Evolutionary conservation across 2,797 vertebrate genomes (phyloP).

Genomic region (Argentina silus): DNA sequence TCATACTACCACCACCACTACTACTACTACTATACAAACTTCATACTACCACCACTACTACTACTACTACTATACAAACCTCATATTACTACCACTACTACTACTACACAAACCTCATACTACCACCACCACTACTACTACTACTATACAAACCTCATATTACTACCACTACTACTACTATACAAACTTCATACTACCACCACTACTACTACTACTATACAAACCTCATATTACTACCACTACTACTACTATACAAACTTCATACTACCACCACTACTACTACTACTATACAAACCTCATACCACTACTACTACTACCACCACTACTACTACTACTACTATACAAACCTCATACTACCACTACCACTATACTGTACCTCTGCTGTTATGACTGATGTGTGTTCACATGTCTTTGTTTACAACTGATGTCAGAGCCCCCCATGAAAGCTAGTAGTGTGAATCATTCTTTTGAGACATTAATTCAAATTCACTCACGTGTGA

Average conservation of each 20-base stretch:
- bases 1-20: neutral
- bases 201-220: no score
- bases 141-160: neutral
- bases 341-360: neutral
- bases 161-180: neutral
- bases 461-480: neutral
- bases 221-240: no score
- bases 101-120: neutral
- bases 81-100: no score
- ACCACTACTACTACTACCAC: neutral
- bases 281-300: neutral
- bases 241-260: neutral
- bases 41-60: neutral
- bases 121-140: neutral
- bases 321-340: neutral
- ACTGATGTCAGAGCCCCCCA: neutral
- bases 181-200: no score
- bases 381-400: neutral
- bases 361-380: conserved; percentile 1
- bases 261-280: neutral
- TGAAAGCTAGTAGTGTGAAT: neutral
- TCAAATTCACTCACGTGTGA: conserved; percentile 12
- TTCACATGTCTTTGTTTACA: no score
- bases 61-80: neutral
- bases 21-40: neutral